Base-by-base conservation (phyloP, 1,140 invertebrate species). In the Mya arenaria region DNA sequence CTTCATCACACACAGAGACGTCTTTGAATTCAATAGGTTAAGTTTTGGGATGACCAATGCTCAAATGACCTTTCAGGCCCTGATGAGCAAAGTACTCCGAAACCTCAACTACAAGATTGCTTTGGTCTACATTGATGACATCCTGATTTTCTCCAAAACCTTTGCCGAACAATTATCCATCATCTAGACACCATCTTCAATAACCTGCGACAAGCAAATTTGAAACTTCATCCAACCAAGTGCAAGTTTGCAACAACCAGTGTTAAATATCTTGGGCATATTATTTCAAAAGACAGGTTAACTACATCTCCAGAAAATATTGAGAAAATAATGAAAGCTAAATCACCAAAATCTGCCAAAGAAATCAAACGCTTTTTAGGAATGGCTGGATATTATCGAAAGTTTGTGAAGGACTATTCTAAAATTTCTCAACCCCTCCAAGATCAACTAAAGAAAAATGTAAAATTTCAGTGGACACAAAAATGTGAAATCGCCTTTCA, bases 281-380 rank as follows among this genome's bases (percentile, higher is more conserved):
- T 86, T 10, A 60, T 84, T 32, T 73, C 78, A 0, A 75, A 69
- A 69, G 30, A 84, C 36, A 84, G 86, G 23, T 66, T 87, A 4
- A 17, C 60, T 15, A 48, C 72, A 15, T 74, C 85, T 44, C 36
- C 37, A 10, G 32, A 48, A 10, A 85, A 84, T 39, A 52, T 60
- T 5, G 44, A 60, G n/a, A n/a, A 13, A 8, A 48, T 86, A 8
- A 13, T 25, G 15, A 63, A 80, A 15, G 86, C 85, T 69, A 83
- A 85, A 62, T 19, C 15, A 15, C 83, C 86, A 28, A 89, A 74
- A 72, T 90, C 75, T 82, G 63, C 87, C 10, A 89, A 91, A 37
- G 88, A 93, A 63, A 62, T 94, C 0, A 80, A 92, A 63, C 41
- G 87, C 25, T 94, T 94, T 81, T 37, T 94, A 1, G 94, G 94